Evolutionary conservation across 2,797 vertebrate species (phyloP).

Genomic region (Etheostoma nigrum): DNA sequence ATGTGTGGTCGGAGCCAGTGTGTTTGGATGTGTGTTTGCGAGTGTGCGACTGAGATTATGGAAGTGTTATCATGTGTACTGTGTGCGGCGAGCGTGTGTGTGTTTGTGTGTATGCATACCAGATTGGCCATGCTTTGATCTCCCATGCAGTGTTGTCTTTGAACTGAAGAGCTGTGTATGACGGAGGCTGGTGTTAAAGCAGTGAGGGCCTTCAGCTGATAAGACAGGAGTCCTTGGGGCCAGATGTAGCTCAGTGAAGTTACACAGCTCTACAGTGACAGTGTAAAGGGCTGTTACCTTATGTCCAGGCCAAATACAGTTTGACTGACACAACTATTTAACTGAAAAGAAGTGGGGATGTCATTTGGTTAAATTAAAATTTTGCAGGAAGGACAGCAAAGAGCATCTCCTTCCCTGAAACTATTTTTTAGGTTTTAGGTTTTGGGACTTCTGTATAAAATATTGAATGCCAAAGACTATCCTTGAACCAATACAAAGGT

Average conservation of each 20-base stretch:
- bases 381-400: background rate
- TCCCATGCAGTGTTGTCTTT: slow-evolving; percentile 79
- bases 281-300: background rate
- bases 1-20: slow-evolving; percentile 68
- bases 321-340: background rate
- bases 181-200: slow-evolving; percentile 70
- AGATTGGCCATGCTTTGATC: slow-evolving; percentile 78
- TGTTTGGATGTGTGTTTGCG: slow-evolving; percentile 68
- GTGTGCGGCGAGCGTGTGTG: slow-evolving; percentile 41
- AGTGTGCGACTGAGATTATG: slow-evolving; percentile 74
- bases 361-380: background rate
- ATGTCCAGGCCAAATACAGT: background rate
- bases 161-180: slow-evolving; percentile 72
- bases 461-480: background rate
- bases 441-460: no score
- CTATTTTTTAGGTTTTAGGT: background rate
- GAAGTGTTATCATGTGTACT: slow-evolving; percentile 73
- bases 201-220: slow-evolving; percentile 65
- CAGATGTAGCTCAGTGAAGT: slow-evolving; percentile 26
- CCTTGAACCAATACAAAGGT: background rate
- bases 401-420: background rate
- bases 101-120: slow-evolving; percentile 65
- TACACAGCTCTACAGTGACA: slow-evolving; percentile 11
- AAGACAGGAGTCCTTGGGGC: slow-evolving; percentile 55
- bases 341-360: background rate